Percentiles rank a stretch among this genome's conserved stretches.
Conservation (phyloP, 2,797 vertebrate species). For the Thamnophis elegans region DNA sequence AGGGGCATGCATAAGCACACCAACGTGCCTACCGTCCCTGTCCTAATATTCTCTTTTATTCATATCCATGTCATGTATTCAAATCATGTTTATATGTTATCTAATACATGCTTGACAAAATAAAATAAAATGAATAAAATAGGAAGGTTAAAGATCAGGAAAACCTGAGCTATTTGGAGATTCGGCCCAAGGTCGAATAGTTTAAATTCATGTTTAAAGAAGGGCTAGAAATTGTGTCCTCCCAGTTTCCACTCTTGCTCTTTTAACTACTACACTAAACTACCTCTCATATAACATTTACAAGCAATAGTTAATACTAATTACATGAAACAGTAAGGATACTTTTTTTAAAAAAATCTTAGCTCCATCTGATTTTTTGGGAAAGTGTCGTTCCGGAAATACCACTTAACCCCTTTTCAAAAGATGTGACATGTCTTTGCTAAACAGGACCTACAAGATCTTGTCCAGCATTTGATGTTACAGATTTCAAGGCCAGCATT, state of each 20-base stretch:
- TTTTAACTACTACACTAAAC: background rate
- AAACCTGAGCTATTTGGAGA: no score
- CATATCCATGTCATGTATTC: no score
- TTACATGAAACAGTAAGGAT: background rate
- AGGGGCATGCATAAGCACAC: no score
- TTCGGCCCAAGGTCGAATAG: background rate
- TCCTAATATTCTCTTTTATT: no score
- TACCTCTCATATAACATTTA: background rate
- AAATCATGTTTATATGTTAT: no score
- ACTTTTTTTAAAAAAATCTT: background rate
- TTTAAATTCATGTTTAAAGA: background rate
- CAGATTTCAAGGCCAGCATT: no score
- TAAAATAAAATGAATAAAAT: no score
- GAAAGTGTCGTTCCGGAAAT: background rate
- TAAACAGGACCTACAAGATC: background rate
- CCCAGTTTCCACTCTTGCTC: background rate
- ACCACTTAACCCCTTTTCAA: background rate
- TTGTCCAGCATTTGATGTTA: background rate
- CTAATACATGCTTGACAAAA: no score
- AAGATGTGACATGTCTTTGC: background rate
- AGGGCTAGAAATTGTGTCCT: background rate
- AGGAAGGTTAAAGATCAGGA: no score
- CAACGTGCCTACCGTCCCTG: no score
- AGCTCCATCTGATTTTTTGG: background rate
- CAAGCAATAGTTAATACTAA: background rate